Percentiles rank a stretch among this genome's conserved stretches.
These are phyloP conservation scores for Zalophus californianus DNA, from an alignment of 2,797 vertebrate species.

Conservation along the genomic window DNA sequence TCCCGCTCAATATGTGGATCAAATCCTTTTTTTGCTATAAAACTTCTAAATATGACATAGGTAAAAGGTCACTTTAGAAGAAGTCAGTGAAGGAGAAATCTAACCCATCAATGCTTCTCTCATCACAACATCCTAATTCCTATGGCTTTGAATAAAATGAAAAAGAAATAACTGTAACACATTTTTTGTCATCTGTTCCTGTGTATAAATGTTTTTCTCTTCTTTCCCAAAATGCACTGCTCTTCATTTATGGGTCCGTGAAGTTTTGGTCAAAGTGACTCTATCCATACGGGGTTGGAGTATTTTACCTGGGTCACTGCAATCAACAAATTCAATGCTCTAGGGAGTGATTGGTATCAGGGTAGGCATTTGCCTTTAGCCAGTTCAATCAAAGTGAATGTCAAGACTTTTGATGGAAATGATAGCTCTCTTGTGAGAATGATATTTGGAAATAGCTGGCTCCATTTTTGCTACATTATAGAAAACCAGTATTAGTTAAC, in stretches of 20 bases:
- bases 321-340: background rate
- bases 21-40: background rate
- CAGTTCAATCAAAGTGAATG: background rate
- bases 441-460: background rate
- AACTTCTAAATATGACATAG: background rate
- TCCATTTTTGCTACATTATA: background rate
- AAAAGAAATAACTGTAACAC: background rate
- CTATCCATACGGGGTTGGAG: background rate
- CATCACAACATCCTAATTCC: background rate
- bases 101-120: background rate
- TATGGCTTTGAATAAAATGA: background rate
- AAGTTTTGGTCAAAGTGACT: background rate
- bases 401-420: background rate
- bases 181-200: background rate
- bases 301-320: background rate
- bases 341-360: background rate
- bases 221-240: background rate
- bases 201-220: background rate
- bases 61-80: background rate
- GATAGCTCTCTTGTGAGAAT: background rate
- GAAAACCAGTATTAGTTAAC: background rate
- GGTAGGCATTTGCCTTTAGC: background rate
- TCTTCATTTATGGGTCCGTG: background rate
- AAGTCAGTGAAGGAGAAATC: background rate
- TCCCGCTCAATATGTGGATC: background rate